phyloP scores from a whole-genome alignment of 2,113 vertebrate genomes.

The Psammodynastes pulverulentus region DNA sequence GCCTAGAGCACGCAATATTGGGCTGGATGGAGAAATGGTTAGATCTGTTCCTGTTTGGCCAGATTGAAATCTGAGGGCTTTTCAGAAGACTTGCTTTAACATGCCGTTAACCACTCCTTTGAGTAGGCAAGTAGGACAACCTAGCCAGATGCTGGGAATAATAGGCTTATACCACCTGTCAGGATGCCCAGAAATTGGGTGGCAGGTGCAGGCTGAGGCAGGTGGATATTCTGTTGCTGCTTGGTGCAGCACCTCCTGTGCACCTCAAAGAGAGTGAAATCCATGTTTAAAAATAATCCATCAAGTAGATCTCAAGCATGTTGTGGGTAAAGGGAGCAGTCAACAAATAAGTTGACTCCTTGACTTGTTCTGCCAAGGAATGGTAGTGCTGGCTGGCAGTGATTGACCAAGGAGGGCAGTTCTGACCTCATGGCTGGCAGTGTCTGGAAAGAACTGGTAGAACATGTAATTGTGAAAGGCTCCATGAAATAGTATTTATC shows the following conservation, averaged over 20 bases:
- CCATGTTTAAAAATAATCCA: background rate
- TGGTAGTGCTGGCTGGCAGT: background rate
- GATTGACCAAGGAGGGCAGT: background rate
- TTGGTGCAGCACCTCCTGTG: background rate
- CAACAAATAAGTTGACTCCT: background rate
- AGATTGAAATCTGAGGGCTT: background rate
- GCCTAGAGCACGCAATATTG: background rate
- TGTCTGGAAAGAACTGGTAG: background rate
- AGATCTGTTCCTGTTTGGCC: background rate
- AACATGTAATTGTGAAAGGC: background rate
- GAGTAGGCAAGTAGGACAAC: background rate
- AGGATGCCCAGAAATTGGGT: background rate
- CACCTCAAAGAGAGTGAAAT: background rate
- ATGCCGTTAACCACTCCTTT: background rate
- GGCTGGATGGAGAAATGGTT: background rate
- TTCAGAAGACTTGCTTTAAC: background rate
- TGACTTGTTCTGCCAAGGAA: background rate
- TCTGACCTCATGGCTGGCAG: background rate
- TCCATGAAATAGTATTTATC: background rate
- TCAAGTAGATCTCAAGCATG: background rate
- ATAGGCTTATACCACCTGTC: background rate
- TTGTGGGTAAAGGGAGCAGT: background rate
- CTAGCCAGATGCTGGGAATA: background rate
- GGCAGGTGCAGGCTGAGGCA: background rate
- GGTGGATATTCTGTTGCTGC: background rate